Percentiles rank a stretch among this genome's conserved stretches.
Conservation (phyloP, 2,888 invertebrate genomes). For the Heliconius aoede region DNA sequence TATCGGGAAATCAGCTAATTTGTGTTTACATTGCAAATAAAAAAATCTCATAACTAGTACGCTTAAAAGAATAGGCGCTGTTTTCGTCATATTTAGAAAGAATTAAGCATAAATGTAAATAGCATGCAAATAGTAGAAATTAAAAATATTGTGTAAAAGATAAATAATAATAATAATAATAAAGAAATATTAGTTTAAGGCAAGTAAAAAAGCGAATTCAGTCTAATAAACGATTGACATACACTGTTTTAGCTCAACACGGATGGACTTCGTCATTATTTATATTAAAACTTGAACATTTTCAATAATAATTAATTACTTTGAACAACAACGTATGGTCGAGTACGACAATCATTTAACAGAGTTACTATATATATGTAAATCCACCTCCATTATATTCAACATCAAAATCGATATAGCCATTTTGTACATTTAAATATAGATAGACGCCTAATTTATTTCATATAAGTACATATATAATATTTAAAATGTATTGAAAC, state of each 20-base stretch:
- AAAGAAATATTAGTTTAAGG: neutral
- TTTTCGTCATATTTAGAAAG: neutral
- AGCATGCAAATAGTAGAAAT: too few relatives aligned
- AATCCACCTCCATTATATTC: conserved; percentile 8
- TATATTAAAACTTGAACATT: conserved; percentile 28
- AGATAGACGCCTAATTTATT: conserved; percentile 8
- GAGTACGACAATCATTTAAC: neutral
- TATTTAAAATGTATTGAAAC: conserved; percentile 14
- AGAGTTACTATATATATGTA: conserved; percentile 21
- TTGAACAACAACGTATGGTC: conserved; percentile 3
- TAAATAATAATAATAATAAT: neutral
- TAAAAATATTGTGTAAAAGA: neutral
- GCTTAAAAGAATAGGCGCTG: neutral
- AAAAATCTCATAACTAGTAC: neutral
- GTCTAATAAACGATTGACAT: neutral
- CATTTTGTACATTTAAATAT: conserved; percentile 20
- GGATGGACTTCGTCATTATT: conserved; percentile 19
- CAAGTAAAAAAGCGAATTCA: neutral
- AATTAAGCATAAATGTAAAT: neutral
- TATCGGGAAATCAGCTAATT: neutral
- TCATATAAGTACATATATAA: conserved; percentile 19
- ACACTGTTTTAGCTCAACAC: neutral
- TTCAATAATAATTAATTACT: conserved; percentile 6
- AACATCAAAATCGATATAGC: conserved; percentile 37
- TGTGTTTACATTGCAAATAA: neutral